A percentile compares a stretch with the other conserved stretches of the same genome.
These are phyloP conservation scores for Toxotes lorentzi DNA, from an alignment of 2,797 vertebrate genomes.

Conservation along the genomic window DNA sequence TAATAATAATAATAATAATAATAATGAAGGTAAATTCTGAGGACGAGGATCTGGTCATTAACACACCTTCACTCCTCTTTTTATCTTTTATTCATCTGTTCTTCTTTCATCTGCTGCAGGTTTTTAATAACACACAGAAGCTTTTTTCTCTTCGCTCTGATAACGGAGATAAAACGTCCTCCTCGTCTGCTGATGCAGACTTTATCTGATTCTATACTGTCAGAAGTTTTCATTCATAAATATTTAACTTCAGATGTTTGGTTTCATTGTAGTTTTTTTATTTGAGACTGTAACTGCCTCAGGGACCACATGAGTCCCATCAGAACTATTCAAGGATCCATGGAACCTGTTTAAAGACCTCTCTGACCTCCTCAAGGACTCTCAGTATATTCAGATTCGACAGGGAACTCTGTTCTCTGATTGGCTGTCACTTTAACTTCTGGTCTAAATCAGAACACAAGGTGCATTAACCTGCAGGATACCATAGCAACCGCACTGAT, in stretches of 20 bases:
- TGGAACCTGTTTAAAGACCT: not conserved
- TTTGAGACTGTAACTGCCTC: too few relatives aligned
- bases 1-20: conserved; percentile 22
- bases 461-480: not conserved
- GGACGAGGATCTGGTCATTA: not conserved
- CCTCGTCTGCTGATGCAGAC: not conserved
- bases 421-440: not conserved
- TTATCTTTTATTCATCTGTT: conserved; percentile 45
- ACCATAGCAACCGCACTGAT: not conserved
- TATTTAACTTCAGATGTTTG: not conserved
- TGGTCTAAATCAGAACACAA: too few relatives aligned
- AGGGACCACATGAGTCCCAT: not conserved
- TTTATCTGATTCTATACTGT: not conserved
- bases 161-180: not conserved
- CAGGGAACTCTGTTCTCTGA: conserved; percentile 5
- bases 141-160: not conserved
- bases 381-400: too few relatives aligned
- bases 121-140: conserved; percentile 23
- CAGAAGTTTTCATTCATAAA: not conserved
- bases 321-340: not conserved
- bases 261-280: too few relatives aligned
- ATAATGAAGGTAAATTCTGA: not conserved
- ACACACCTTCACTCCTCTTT: conserved; percentile 12
- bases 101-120: conserved; percentile 13
- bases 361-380: too few relatives aligned